Base-by-base conservation (phyloP, 1,140 invertebrate genomes). In the Capitella teleta region DNA sequence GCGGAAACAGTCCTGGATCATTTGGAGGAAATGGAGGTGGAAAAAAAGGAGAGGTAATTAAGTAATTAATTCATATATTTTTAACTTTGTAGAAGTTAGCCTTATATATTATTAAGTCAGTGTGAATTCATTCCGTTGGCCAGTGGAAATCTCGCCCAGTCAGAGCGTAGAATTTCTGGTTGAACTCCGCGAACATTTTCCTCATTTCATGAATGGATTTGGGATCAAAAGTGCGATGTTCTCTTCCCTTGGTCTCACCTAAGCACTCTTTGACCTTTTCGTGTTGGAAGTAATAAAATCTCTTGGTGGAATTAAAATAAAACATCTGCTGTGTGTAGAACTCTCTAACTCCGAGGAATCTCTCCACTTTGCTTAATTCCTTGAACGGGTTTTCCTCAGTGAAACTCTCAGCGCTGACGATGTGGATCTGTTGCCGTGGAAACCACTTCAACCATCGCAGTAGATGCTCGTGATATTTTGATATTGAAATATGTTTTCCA, bases 161-260 rank as follows among this genome's bases (percentile, higher is more conserved):
- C 52, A 68, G 55, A 51, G 58, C 47, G 50, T 61, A 70, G 21
- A 70, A 59, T 32, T 55, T 56, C 44, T 62, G 49, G 55, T 95
- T 95, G 64, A 88, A 88, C 1, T 87, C 86, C 60, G 81, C 76
- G 70, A 90, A 95, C 67, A 92, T 94, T 61, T 89, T 81, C 56
- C 82, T 76, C 24, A 95, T 76, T 57, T 81, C 78, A 53, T 82
- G 76, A 48, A 91, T 74, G 24, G 83, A 82, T 24, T 73, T 68
- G 2, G 79, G 77, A 58, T 86, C 78, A 55, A 94, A 86, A 51
- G 80, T 76, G 2, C 88, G 89, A 76, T 95, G 91, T 61, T 80
- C 85, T n/a, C 91, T 73, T 5, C 91, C 91, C 73, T 95, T 95
- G 12, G 85, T 89, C 70, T 88, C 89, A 45, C 87, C 87, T 28